A percentile compares a stretch with the other conserved stretches of the same genome.
Evolutionary conservation across 2,797 vertebrate genomes (phyloP).

Genomic region (Bufotes viridis): DNA sequence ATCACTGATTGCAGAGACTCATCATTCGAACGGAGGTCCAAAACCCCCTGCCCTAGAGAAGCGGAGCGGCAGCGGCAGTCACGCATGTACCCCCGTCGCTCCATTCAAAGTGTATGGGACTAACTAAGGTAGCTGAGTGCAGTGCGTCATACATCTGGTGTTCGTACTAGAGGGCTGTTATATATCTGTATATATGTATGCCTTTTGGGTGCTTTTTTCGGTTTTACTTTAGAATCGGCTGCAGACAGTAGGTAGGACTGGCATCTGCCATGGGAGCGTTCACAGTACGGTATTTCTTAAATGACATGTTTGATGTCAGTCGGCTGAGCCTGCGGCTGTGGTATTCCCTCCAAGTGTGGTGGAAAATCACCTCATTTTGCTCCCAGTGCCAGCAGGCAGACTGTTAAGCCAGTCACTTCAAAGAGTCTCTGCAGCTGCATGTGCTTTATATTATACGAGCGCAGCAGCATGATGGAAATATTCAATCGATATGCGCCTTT

Average conservation of each 20-base stretch:
- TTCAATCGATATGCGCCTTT: neutral
- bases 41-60: no score
- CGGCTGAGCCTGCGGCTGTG: neutral
- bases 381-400: conserved; percentile 21
- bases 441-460: conserved; percentile 12
- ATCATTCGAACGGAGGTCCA: no score
- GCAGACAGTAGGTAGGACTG: conserved; percentile 10
- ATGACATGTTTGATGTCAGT: conserved; percentile 22
- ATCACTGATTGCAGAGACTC: no score
- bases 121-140: no score
- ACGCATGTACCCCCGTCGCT: no score
- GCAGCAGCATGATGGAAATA: neutral
- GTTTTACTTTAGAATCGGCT: neutral
- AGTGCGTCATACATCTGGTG: no score
- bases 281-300: neutral
- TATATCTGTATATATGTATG: no score
- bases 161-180: no score
- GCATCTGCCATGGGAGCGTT: conserved; percentile 20
- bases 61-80: no score
- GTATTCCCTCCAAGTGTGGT: neutral
- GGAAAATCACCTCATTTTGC: conserved; percentile 42
- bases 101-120: no score
- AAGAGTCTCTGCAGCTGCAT: conserved; percentile 15
- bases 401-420: conserved; percentile 1
- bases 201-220: neutral